Base-by-base conservation (phyloP, 2,888 invertebrate species). In the Aproaerema taeniolella region DNA sequence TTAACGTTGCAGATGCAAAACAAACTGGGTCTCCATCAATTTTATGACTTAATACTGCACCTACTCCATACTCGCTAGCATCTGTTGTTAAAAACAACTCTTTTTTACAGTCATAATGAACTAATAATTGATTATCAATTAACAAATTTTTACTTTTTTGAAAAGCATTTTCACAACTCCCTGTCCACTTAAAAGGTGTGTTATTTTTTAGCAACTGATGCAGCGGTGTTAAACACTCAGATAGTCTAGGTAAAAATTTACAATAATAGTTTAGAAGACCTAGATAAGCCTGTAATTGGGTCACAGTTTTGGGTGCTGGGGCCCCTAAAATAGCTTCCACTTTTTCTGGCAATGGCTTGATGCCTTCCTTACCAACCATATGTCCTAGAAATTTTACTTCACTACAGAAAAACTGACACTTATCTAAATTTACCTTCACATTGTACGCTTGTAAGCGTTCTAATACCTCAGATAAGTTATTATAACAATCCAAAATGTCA, bases 1-100 rank as follows among this genome's bases (percentile, higher is more conserved):
- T 55, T 50, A 50, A 54, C 38, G 44, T 62, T 49, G 41, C 43
- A 16, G 62, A 67, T 1, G 63, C 64, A 48, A 55, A 67, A n/a
- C n/a, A n/a, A n/a, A n/a, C n/a, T n/a, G n/a, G n/a, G n/a, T n/a
- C n/a, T n/a, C n/a, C n/a, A n/a, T n/a, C n/a, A n/a, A n/a, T n/a
- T n/a, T n/a, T 31, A 20, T 20, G 20, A 4, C 5, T 7, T 7
- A 20, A 20, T 7, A 20, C 20, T 7, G 20, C 20, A 20, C 20
- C 20, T 20, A 20, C 20, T 7, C 20, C 20, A 7, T 20, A 20
- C 4, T 4, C 20, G 7, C 20, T 20, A 20, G 5, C 7, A 7
- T 20, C 20, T 7, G 7, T 7, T 6, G 5, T 20, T 4, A 20
- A 7, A 20, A 20, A 4, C 7, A 20, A 7, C 20, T 4, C 5